Percentiles rank a stretch among this genome's conserved stretches.
Evolutionary conservation across 2,797 vertebrate genomes (phyloP).

Genomic region (Echiichthys vipera): DNA sequence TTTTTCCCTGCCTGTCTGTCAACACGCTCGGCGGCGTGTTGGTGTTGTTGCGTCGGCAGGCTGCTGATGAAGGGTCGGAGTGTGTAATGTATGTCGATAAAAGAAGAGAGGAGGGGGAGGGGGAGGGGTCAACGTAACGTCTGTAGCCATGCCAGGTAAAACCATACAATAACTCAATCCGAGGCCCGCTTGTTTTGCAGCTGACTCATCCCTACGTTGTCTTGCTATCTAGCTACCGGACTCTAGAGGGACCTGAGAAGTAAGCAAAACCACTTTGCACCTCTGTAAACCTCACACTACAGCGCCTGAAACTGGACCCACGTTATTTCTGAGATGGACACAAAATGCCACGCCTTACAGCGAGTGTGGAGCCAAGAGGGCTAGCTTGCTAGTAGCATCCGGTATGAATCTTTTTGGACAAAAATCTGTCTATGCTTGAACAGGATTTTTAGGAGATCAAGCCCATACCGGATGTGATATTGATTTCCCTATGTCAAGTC

Average conservation of each 20-base stretch:
- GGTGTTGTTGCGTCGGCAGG: slow-evolving; percentile 54
- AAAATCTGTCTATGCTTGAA: slow-evolving; percentile 26
- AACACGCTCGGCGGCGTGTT: slow-evolving; percentile 36
- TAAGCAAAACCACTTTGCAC: slow-evolving; percentile 71
- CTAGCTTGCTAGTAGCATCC: slow-evolving; percentile 35
- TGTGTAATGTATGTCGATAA: slow-evolving; percentile 45
- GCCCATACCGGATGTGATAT: slow-evolving; percentile 6
- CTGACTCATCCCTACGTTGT: slow-evolving; percentile 28
- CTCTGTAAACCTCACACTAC: slow-evolving; percentile 73
- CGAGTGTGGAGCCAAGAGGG: slow-evolving; percentile 48
- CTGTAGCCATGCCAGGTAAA: slow-evolving; percentile 70
- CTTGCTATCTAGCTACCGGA: slow-evolving; percentile 64
- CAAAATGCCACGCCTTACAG: slow-evolving; percentile 35
- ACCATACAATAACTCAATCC: slow-evolving; percentile 71
- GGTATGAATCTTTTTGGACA: slow-evolving; percentile 35
- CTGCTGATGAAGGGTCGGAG: slow-evolving; percentile 39
- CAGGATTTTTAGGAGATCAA: background rate
- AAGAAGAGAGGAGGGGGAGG: background rate
- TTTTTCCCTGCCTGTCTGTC: slow-evolving; percentile 45
- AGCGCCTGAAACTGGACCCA: slow-evolving; percentile 60
- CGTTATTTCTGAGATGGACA: slow-evolving; percentile 43
- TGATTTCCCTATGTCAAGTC: slow-evolving; percentile 17
- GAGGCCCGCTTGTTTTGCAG: slow-evolving; percentile 42
- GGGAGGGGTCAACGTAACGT: slow-evolving; percentile 40
- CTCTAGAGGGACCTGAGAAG: slow-evolving; percentile 82